Evolutionary conservation across 2,113 vertebrate species (phyloP).

Genomic region (Sclerurus mexicanus): DNA sequence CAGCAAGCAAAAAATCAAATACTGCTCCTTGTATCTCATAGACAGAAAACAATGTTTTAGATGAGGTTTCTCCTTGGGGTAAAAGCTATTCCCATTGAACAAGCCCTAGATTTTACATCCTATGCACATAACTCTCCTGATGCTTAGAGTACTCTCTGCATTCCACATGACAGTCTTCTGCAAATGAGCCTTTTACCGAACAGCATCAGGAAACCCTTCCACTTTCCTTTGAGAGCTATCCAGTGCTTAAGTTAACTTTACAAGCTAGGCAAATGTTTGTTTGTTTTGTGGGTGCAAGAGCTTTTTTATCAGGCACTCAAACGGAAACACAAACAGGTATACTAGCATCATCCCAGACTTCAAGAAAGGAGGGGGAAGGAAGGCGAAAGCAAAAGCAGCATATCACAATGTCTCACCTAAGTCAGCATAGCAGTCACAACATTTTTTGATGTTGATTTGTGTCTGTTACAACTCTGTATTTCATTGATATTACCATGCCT

Average conservation of each 20-base stretch:
- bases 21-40: background rate
- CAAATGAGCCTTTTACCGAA: background rate
- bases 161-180: fast-evolving
- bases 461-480: background rate
- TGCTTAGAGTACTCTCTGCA: background rate
- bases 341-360: background rate
- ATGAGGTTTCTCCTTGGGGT: background rate
- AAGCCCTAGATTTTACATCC: background rate
- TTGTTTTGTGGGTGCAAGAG: background rate
- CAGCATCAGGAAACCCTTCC: background rate
- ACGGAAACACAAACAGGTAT: background rate
- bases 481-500: background rate
- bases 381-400: background rate
- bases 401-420: background rate
- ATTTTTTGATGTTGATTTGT: background rate
- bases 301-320: background rate
- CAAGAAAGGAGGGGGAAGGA: fast-evolving
- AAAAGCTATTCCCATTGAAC: background rate
- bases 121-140: background rate
- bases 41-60: background rate
- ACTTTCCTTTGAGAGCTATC: background rate
- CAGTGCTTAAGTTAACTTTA: background rate
- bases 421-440: background rate
- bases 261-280: background rate
- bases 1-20: background rate